These are phyloP conservation scores for Ichneumoninae sp. DNA, from an alignment of 2,888 invertebrate genomes.

Conservation along the genomic window DNA sequence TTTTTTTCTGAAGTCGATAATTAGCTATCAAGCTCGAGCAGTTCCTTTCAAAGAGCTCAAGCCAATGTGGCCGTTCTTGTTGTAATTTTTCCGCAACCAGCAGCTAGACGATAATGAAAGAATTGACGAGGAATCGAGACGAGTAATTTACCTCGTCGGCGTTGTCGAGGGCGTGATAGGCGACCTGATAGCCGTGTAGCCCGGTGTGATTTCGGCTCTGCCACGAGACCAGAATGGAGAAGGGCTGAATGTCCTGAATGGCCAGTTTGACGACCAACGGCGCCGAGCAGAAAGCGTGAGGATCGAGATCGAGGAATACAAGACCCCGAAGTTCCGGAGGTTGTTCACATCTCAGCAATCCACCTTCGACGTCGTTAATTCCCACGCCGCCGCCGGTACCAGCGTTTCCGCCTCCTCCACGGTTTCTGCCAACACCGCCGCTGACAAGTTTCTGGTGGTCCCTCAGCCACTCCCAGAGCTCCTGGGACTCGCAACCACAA, in stretches of 20 bases:
- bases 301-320: conserved; percentile 89
- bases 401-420: conserved; percentile 79
- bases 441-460: conserved; percentile 92
- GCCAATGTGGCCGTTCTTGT: background rate
- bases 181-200: conserved; percentile 94
- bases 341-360: conserved; percentile 90
- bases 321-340: conserved; percentile 92
- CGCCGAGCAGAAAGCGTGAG: conserved; percentile 93
- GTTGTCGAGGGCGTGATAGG: conserved; percentile 91
- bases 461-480: conserved; percentile 96
- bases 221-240: conserved; percentile 95
- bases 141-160: conserved; percentile 88
- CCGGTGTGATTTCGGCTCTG: conserved; percentile 95
- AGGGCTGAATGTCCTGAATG: conserved; percentile 95
- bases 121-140: conserved; percentile 90
- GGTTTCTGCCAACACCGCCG: conserved; percentile 85
- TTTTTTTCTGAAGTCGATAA: background rate
- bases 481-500: conserved; percentile 95
- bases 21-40: background rate
- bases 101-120: conserved; percentile 88
- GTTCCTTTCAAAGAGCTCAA: background rate
- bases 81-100: background rate
- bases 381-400: conserved; percentile 74
- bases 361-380: conserved; percentile 79
- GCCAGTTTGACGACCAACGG: conserved; percentile 94